Evolutionary conservation across 2,113 vertebrate genomes (phyloP), one percentile per base, ranked within the genome.

Genomic region (Origma solitaria): DNA sequence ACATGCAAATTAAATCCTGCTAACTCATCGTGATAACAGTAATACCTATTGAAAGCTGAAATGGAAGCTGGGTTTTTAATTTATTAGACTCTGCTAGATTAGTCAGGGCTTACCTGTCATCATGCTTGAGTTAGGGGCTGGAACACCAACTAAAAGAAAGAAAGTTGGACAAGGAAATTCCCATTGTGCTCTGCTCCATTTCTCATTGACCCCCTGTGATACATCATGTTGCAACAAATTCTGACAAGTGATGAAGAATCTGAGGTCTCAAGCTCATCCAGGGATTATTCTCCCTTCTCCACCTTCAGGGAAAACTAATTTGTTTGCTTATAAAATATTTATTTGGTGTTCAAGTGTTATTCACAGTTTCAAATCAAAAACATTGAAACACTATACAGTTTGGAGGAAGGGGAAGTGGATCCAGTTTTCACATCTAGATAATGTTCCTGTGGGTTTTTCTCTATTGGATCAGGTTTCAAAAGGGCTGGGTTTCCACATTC

Each of bases 291-390:
- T 38, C n/a, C 12, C 25, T 80, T 82, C 45, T 62, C 30, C 30
- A 62, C 31, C 50, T 70, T 73, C n/a, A 66, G 68, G 45, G 62
- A 54, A 72, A 90, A 62, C 21, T 28, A 65, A 72, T 61, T 86
- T 95, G 44, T 75, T 94, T 94, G 40, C 42, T 77, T 47, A 92
- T 60, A 64, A 91, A 91, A 45, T 66, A 88, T 80, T 82, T 73
- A 49, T 54, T 82, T 73, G 87, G n/a, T 84, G 79, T 79, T 85
- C 75, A 80, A 91, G 13, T 47, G 8, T 77, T 72, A 72, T 38
- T 65, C 72, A 72, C 37, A 50, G 21, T 80, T 92, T 80, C 37
- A 81, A 88, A 58, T 37, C 27, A 37, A 88, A 90, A 88, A 40
- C 27, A 54, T 81, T 85, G 28, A 80, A 66, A 82, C 19, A 1